Base-by-base conservation (phyloP, 2,797 vertebrate species). In the Microctenopoma steveboyesi region DNA sequence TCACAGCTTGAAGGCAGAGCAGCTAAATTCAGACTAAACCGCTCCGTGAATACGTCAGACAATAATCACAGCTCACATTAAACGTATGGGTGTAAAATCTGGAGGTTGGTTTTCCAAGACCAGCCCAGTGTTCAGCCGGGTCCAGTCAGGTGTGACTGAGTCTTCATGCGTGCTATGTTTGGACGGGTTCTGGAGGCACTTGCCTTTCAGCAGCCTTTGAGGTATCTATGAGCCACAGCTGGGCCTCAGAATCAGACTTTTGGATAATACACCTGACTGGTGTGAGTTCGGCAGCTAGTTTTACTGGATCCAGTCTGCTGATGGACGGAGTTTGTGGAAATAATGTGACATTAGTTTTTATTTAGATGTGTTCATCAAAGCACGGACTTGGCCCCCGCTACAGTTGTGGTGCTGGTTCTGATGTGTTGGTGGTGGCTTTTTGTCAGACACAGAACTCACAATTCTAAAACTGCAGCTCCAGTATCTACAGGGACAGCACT, bases 1-100 rank as follows among this genome's bases (percentile, higher is more conserved):
- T 78, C 61, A 70, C 68, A 65, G 81, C 64, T 62, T 74, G 57
- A 66, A 42, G 55, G 25, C 47, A 16, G 46, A 55, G 54, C 53
- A 60, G 70, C 39, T 39, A 51, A 73, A 74, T 56, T 72, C 50
- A 43, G 43, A 53, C 53, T 64, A 14, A 37, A 76, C 4, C 14
- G 16, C 16, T n/a, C 9, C 16, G 33, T 35, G 33, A 35, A 54
- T 30, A 8, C 49, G 12, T 57, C 40, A 37, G 13, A 54, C 22
- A 52, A 47, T 25, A 40, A 62, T 7, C 30, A 16, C 5, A 42
- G 48, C 16, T 11, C 18, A 22, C 37, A 9, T 7, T n/a, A n/a
- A 16, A 7, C 3, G 12, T 9, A 63, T 54, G 4, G 25, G 14
- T n/a, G 16, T 40, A 40, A 40, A 35, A 35, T 8, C 7, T 35